These are phyloP conservation scores for Drosophila tristis DNA, from an alignment of 1,140 invertebrate genomes.

Conservation along the genomic window DNA sequence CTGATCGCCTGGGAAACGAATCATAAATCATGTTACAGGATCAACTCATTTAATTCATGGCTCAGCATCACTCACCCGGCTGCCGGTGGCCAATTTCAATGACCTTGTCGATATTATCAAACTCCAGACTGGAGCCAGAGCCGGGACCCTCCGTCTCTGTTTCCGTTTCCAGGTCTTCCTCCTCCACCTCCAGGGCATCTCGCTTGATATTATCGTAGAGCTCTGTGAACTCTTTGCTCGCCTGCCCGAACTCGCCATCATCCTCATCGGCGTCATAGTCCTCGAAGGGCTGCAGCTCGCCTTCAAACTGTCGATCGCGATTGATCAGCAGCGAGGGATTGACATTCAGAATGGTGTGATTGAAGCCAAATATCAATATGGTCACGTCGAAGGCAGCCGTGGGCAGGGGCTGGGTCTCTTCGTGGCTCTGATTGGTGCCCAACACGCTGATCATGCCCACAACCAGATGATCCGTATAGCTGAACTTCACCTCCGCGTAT, in stretches of 20 bases:
- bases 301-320: slow-evolving; percentile 60
- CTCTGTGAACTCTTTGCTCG: background rate
- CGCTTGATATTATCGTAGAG: slow-evolving; percentile 11
- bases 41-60: background rate
- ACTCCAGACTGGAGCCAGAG: background rate
- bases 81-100: slow-evolving; percentile 68
- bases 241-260: too few species aligned
- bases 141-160: slow-evolving; percentile 16
- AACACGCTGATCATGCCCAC: slow-evolving; percentile 57
- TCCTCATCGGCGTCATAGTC: slow-evolving; percentile 4
- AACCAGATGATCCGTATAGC: slow-evolving; percentile 59
- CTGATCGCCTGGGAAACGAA: slow-evolving; percentile 48
- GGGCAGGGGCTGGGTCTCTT: background rate
- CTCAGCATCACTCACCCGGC: slow-evolving; percentile 25
- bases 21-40: too few species aligned
- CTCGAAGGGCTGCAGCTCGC: slow-evolving; percentile 35
- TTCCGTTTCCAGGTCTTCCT: slow-evolving; percentile 3
- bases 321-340: slow-evolving; percentile 58
- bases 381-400: slow-evolving; percentile 52
- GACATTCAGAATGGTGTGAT: slow-evolving; percentile 40
- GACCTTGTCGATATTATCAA: slow-evolving; percentile 57
- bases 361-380: slow-evolving; percentile 69
- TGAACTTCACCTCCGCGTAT: slow-evolving; percentile 72
- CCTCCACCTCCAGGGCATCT: slow-evolving; percentile 14
- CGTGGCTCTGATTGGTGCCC: slow-evolving; percentile 23